phyloP scores from a whole-genome alignment of 2,113 vertebrate species.

The Tylochromis polylepis region DNA sequence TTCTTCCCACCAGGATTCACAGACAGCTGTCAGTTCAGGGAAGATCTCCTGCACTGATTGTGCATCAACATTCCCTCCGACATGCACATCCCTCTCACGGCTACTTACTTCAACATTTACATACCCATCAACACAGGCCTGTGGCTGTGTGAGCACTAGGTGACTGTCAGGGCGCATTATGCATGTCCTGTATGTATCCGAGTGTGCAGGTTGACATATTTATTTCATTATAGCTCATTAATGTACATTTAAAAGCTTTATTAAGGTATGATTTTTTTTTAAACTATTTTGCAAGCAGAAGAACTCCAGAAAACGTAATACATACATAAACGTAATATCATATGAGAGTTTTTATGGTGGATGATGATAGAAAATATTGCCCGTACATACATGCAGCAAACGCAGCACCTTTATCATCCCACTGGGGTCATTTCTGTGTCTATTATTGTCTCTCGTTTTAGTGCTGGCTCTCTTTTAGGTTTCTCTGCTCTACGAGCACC shows the following conservation, averaged over 20 bases:
- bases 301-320: no score
- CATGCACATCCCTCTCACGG: constrained; percentile 4
- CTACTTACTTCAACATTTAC: constrained; percentile 36
- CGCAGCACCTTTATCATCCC: not conserved
- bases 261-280: not conserved
- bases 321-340: rapidly evolving
- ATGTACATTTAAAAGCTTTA: not conserved
- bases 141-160: not conserved
- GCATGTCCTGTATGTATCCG: not conserved
- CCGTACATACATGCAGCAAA: not conserved
- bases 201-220: not conserved
- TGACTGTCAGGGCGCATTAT: constrained; percentile 7
- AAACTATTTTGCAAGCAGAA: no score
- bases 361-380: not conserved
- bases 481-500: not conserved
- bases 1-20: constrained; percentile 4
- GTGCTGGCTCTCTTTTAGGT: not conserved
- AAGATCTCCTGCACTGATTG: constrained; percentile 29
- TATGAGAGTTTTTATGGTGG: not conserved
- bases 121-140: not conserved
- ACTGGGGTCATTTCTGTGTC: not conserved
- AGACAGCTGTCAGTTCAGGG: constrained; percentile 45
- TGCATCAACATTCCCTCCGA: constrained; percentile 18
- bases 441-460: not conserved
- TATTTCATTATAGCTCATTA: not conserved